Base-by-base conservation (phyloP, 2,888 invertebrate species). In the Chirona hameri region DNA sequence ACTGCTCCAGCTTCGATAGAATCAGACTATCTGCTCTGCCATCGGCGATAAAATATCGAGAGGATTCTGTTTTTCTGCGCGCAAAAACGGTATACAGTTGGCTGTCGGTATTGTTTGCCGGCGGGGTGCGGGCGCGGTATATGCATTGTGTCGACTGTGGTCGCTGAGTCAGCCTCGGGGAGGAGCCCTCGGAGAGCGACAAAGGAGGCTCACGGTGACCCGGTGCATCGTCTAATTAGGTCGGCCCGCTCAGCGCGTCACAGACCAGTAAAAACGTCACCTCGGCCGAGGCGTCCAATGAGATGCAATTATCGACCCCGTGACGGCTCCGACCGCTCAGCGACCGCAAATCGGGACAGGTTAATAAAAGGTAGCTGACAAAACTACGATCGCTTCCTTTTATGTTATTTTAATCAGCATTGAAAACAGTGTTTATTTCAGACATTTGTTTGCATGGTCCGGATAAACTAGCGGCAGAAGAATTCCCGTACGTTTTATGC, bases 41-140 rank as follows among this genome's bases (percentile, higher is more conserved):
- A 76, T 76, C 76, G 76, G 76, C 76, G 39, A 76, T 76, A 76
- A 76, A 76, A 76, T 76, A 76, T 76, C 46, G 76, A 76, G 76
- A 7, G 76, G 39, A 24, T 7, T 21, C 46, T 4, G 39, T 76
- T 76, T 76, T 76, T 76, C 46, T 39, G 46, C 24, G 46, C 46
- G 46, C 76, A 76, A 76, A 76, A 76, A 76, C 76, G 24, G 46
- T 24, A 39, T 46, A 39, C 18, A 46, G 39, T 46, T 3, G 76
- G 46, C 46, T 9, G 76, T 18, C 18, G 7, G 76, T 24, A 76
- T 46, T 46, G 76, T 76, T 46, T 39, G 76, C 46, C 76, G 24
- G 46, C 7, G 2, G 21, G 76, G 76, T 9, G 24, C 24, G 10
- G 46, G 39, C 24, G 9, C 12, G 39, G 46, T 10, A 24, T 10